phyloP scores from a whole-genome alignment of 2,888 invertebrate genomes.

The Mycogona germanica region DNA sequence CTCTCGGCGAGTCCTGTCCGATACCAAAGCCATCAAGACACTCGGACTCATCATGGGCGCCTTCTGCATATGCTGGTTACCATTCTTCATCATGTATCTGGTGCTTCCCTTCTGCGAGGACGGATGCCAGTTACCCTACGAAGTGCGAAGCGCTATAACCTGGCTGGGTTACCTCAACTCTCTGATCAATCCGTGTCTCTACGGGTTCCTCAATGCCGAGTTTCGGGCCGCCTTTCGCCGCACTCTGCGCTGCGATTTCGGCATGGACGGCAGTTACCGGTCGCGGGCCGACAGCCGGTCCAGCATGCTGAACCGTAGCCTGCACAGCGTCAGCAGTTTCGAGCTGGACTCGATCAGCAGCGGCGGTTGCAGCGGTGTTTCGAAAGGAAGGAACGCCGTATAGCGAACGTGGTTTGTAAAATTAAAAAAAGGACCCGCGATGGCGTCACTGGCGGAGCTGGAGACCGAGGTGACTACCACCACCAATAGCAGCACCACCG shows the following conservation, averaged over 20 bases:
- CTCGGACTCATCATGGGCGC: constrained; percentile 94
- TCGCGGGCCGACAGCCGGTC: constrained; percentile 6
- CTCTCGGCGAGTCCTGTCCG: constrained; percentile 36
- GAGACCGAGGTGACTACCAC: too few species aligned
- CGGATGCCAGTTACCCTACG: constrained; percentile 23
- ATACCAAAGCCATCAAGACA: constrained; percentile 94
- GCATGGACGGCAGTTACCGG: constrained; percentile 1
- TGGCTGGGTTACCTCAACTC: constrained; percentile 29
- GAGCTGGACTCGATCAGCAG: constrained; percentile 20
- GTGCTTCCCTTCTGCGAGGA: constrained; percentile 74
- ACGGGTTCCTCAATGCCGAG: constrained; percentile 27
- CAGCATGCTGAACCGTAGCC: constrained; percentile 15
- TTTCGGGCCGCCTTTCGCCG: constrained; percentile 25
- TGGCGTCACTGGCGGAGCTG: too few species aligned
- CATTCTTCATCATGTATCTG: constrained; percentile 91
- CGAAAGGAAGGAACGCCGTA: too few species aligned
- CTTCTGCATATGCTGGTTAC: constrained; percentile 93
- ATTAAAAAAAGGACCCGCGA: too few species aligned
- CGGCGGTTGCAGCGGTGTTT: too few species aligned
- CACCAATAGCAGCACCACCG: too few species aligned
- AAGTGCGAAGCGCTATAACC: constrained; percentile 25
- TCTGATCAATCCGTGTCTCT: constrained; percentile 27
- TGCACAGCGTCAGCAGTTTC: constrained; percentile 20
- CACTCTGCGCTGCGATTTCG: constrained; percentile 1
- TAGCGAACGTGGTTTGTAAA: too few species aligned